These are phyloP conservation scores for Geotrypetes seraphini DNA, from an alignment of 2,797 vertebrate genomes.

Conservation along the genomic window DNA sequence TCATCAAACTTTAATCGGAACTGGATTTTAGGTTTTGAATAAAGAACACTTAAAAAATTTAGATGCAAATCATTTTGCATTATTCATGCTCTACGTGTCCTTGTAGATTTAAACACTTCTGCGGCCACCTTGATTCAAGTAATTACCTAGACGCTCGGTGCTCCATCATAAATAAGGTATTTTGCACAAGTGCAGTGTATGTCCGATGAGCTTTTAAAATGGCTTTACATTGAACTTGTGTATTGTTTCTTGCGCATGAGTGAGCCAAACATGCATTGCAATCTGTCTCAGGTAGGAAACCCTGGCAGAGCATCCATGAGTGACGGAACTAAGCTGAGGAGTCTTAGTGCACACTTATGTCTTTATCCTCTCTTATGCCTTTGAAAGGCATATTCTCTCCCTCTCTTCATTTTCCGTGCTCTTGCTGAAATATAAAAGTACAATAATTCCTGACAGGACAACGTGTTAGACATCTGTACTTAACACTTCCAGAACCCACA, in stretches of 20 bases:
- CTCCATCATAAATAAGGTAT: conserved; percentile 99
- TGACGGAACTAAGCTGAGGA: conserved; percentile 64
- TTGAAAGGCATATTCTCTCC: too few species aligned
- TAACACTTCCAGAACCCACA: conserved; percentile 30
- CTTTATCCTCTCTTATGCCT: too few species aligned
- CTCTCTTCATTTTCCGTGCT: conserved; percentile 30
- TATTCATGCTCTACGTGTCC: conserved; percentile 95
- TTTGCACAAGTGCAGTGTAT: conserved; percentile 90
- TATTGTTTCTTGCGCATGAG: conserved; percentile 91
- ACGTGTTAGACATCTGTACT: conserved; percentile 24
- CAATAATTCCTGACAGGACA: conserved; percentile 16
- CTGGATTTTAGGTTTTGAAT: conserved; percentile 91
- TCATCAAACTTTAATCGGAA: conserved; percentile 99
- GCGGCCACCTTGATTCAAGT: conserved; percentile 99
- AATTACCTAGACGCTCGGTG: conserved; percentile 94
- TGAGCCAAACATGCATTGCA: conserved; percentile 74
- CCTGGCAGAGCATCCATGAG: conserved; percentile 64
- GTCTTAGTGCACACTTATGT: conserved; percentile 45
- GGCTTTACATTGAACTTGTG: conserved; percentile 88
- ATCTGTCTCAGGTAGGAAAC: conserved; percentile 89
- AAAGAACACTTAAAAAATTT: conserved; percentile 99
- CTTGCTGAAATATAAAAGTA: conserved; percentile 32
- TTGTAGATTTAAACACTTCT: conserved; percentile 99
- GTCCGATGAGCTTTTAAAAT: conserved; percentile 98
- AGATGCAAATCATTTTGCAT: conserved; percentile 99